Evolutionary conservation across 1,140 invertebrate genomes (phyloP), one percentile per base, ranked within the genome.

Genomic region (Gonioctena quinquepunctata): DNA sequence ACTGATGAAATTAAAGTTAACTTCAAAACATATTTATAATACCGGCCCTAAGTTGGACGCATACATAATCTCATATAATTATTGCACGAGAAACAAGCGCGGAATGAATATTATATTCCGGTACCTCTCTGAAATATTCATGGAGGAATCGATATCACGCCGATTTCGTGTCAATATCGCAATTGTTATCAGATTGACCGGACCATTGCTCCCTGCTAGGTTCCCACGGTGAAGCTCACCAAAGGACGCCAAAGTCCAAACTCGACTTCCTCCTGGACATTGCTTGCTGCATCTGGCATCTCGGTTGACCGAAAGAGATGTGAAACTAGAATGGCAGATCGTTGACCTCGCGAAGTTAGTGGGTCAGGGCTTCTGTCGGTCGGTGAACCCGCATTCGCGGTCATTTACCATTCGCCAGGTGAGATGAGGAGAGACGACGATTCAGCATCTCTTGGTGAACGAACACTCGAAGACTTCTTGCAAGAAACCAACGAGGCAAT

Each of bases 321-420:
- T 76, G 76, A 81, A 82, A 82, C 81, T 82, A 81, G 81, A 82
- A 82, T 82, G 80, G 79, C 80, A 77, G 80, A 81, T 77, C 79
- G 78, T 79, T 73, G 79, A 82, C 81, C 81, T 81, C 80, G 80
- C 81, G 76, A 82, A 82, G 81, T 82, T 82, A 82, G 81, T 82
- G 68, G 81, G 81, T 82, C 81, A 82, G 80, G 81, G 81, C 79
- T 79, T 72, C 67, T 72, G 74, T 68, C 76, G 81, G 81, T 80
- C 80, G 74, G 74, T 71, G 78, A 80, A 77, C 81, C 72, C 64
- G 16, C 22, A 23, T 66, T 66, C 42, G 60, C 75, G 80, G 80
- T 81, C 80, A 75, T 82, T 82, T 81, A 80, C 80, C 78, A 56
- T 57, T 65, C 48, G 69, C 62, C 62, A 66, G 26, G 26, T 54